Percentiles rank a stretch among this genome's conserved stretches.
These are phyloP conservation scores for Uropetala carovei DNA, from an alignment of 2,888 invertebrate genomes.

Conservation along the genomic window DNA sequence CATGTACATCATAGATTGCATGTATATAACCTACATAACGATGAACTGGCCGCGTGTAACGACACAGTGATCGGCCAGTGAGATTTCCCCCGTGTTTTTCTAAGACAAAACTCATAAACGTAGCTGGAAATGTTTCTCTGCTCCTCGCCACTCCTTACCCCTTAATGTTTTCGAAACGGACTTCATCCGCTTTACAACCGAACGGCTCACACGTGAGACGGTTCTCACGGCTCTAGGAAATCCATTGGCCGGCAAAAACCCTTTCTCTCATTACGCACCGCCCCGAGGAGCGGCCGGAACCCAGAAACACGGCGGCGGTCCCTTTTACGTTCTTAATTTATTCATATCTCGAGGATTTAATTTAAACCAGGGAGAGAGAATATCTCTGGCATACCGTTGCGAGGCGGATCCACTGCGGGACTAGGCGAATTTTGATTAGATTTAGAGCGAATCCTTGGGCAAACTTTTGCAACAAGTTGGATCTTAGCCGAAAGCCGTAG, in stretches of 20 bases:
- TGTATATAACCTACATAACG: too few relatives aligned
- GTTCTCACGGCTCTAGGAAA: constrained; percentile 45
- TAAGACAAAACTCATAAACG: neutral
- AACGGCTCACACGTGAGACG: neutral
- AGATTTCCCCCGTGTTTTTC: neutral
- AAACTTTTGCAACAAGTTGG: constrained; percentile 61
- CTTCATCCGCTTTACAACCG: neutral
- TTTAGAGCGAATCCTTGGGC: constrained; percentile 47
- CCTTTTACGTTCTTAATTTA: constrained; percentile 36
- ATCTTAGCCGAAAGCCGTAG: neutral
- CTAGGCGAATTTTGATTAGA: constrained; percentile 59
- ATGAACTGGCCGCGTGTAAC: too few relatives aligned
- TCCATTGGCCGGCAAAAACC: constrained; percentile 31
- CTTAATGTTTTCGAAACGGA: neutral
- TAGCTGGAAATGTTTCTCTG: neutral
- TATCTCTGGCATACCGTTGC: neutral
- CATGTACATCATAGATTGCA: too few relatives aligned
- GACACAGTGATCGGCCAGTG: neutral
- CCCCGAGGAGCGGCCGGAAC: neutral
- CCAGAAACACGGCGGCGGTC: neutral
- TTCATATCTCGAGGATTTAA: constrained; percentile 60
- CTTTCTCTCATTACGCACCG: neutral
- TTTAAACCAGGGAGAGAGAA: constrained; percentile 37
- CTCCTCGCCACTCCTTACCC: neutral
- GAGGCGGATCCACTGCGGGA: neutral